These are phyloP conservation scores for Altica lythri DNA, from an alignment of 2,888 invertebrate species.

Conservation along the genomic window DNA sequence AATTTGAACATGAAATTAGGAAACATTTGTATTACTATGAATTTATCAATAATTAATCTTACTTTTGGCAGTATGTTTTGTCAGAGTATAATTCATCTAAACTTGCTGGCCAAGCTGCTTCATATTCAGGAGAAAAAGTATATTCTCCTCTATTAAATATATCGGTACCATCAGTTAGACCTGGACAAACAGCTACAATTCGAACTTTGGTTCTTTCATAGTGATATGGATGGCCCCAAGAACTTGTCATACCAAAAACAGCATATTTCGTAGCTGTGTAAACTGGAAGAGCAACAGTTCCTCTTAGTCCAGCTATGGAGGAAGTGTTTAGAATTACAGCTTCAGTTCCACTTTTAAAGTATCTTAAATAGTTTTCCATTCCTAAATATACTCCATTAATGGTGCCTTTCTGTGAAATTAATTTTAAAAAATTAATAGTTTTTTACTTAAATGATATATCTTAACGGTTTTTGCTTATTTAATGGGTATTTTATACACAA, in stretches of 20 bases:
- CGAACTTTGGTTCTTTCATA: slow-evolving; percentile 59
- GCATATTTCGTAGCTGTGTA: slow-evolving; percentile 15
- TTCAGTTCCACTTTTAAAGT: slow-evolving; percentile 58
- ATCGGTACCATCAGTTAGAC: slow-evolving; percentile 51
- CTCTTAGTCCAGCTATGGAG: slow-evolving; percentile 12
- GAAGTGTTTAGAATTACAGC: slow-evolving; percentile 15
- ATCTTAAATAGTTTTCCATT: slow-evolving; percentile 56
- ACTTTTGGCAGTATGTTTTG: background rate
- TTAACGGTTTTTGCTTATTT: background rate
- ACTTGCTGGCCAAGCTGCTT: background rate
- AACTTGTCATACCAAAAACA: background rate
- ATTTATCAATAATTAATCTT: background rate
- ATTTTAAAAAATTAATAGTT: background rate
- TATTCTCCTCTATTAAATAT: slow-evolving; percentile 1
- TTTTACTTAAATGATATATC: background rate
- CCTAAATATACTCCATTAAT: slow-evolving; percentile 55
- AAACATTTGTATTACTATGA: no score
- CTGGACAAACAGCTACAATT: slow-evolving; percentile 60
- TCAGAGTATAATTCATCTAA: background rate
- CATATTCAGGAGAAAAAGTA: background rate
- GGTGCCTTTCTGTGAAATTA: slow-evolving; percentile 53
- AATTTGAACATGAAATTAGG: no score
- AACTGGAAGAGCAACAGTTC: slow-evolving; percentile 6
- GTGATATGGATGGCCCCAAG: slow-evolving; percentile 43
- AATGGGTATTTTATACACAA: background rate